Conservation (phyloP, 64 coral and sea anemone genomes). For the Cladopsammia gracilis region DNA sequence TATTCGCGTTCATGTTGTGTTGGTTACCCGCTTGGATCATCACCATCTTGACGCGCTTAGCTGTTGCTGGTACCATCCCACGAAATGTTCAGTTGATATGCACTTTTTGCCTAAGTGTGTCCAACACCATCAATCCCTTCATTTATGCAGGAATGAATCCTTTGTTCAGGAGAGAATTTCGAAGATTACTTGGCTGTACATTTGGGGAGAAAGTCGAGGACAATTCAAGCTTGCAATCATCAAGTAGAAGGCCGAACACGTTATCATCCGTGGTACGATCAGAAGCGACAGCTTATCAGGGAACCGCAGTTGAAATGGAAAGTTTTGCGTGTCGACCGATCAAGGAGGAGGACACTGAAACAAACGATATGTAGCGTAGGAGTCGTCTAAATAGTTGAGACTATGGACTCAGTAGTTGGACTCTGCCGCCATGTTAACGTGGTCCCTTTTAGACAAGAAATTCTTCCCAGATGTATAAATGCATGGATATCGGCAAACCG, state of each 20-base stretch:
- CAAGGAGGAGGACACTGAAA: too few species aligned
- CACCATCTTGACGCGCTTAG: not conserved
- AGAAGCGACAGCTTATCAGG: too few species aligned
- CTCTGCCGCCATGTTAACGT: too few species aligned
- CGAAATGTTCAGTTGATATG: not conserved
- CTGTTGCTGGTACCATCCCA: not conserved
- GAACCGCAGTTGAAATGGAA: too few species aligned
- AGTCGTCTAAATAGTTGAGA: too few species aligned
- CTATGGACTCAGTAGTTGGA: too few species aligned
- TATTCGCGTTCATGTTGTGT: constrained; percentile 4
- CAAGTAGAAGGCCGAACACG: not conserved
- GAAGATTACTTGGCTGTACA: not conserved
- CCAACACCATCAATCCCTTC: not conserved
- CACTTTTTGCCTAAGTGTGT: not conserved
- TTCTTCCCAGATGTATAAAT: too few species aligned
- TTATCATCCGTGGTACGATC: too few species aligned
- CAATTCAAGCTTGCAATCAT: not conserved
- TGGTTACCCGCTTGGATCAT: not conserved
- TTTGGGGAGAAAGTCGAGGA: not conserved
- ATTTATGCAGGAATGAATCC: constrained; percentile 13
- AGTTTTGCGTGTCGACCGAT: too few species aligned
- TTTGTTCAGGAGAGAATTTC: not conserved
- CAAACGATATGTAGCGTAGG: too few species aligned
- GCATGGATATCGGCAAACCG: too few species aligned
- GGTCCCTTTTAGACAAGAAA: too few species aligned